Evolutionary conservation across 2,113 vertebrate genomes (phyloP).

Genomic region (Bagarius yarrelli): DNA sequence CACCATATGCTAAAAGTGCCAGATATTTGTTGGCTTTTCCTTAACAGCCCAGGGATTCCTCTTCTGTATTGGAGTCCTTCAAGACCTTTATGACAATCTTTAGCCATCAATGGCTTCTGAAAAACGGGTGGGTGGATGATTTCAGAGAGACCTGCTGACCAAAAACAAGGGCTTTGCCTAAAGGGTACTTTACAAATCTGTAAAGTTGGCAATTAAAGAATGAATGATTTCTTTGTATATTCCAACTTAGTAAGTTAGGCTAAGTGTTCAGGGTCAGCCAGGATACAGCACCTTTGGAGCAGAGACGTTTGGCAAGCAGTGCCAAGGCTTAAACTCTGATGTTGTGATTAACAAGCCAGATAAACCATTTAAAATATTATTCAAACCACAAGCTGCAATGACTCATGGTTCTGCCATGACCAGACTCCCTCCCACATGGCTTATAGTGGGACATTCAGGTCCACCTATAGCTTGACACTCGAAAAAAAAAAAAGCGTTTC

Average conservation of each 20-base stretch:
- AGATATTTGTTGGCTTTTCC: not conserved
- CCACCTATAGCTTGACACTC: no score
- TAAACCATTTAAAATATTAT: not conserved
- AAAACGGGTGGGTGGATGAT: not conserved
- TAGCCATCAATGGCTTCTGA: not conserved
- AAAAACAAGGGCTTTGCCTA: not conserved
- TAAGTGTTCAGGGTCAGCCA: no score
- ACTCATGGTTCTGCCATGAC: not conserved
- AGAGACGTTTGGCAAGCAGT: no score
- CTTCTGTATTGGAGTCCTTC: not conserved
- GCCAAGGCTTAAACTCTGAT: no score
- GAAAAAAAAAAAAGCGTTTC: no score
- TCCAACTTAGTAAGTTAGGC: no score
- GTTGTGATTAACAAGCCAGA: no score
- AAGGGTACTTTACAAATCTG: not conserved
- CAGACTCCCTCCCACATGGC: no score
- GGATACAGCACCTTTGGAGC: no score
- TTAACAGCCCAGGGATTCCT: not conserved
- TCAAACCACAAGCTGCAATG: not conserved
- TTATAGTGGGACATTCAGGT: no score
- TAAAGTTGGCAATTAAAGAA: not conserved
- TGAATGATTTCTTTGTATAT: no score
- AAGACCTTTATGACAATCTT: not conserved
- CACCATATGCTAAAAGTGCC: not conserved
- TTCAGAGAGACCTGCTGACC: no score